Conservation (phyloP, 2,888 invertebrate genomes). For the Lasioglossum oenotherae region DNA sequence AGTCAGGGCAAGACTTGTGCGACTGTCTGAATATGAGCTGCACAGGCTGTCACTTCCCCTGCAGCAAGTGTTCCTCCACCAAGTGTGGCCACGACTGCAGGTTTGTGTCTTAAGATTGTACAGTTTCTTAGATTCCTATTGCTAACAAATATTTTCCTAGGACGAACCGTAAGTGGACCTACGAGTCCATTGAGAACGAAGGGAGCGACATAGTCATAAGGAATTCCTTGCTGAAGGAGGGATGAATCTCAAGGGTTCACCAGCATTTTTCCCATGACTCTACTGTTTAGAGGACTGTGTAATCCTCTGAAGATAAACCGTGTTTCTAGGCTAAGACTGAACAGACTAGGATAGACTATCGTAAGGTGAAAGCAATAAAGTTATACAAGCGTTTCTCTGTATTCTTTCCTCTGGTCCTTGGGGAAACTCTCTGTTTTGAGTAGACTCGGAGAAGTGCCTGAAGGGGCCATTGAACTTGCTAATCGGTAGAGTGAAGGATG, state of each 20-base stretch:
- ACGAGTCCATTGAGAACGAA: conserved; percentile 92
- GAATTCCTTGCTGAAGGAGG: conserved; percentile 84
- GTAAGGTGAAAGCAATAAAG: conserved; percentile 20
- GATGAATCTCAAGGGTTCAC: background rate
- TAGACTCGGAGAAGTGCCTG: background rate
- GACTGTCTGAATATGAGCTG: conserved; percentile 93
- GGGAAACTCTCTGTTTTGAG: background rate
- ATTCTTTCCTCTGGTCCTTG: background rate
- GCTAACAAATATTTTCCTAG: conserved; percentile 84
- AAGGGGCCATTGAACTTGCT: conserved; percentile 2
- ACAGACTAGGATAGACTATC: background rate
- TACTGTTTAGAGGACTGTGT: background rate
- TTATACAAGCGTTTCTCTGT: background rate
- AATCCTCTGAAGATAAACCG: background rate
- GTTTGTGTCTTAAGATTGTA: conserved; percentile 78
- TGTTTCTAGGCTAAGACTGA: background rate
- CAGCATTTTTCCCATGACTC: background rate
- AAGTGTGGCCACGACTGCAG: conserved; percentile 94
- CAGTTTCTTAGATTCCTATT: background rate
- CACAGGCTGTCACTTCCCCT: conserved; percentile 94
- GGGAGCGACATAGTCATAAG: conserved; percentile 89
- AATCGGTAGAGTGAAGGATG: background rate
- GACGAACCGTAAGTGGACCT: conserved; percentile 90
- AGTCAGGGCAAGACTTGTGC: conserved; percentile 90
- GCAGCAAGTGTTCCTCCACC: conserved; percentile 89